Evolutionary conservation across 2,113 vertebrate genomes (phyloP).

Genomic region (Chionomys nivalis): DNA sequence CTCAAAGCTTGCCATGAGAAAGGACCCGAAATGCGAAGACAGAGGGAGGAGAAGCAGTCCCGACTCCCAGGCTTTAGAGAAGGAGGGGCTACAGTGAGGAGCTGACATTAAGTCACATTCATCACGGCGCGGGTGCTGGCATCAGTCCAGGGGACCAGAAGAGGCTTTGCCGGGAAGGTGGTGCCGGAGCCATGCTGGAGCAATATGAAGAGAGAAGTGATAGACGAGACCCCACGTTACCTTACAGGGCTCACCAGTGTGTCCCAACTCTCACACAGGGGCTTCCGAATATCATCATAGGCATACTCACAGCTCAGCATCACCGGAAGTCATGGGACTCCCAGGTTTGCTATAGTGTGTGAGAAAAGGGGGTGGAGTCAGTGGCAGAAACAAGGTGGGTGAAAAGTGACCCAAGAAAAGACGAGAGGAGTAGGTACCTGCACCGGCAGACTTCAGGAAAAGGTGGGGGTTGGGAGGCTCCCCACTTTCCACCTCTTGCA

Average conservation of each 20-base stretch:
- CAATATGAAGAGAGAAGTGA: not conserved
- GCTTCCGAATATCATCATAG: not conserved
- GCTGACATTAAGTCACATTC: not conserved
- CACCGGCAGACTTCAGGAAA: not conserved
- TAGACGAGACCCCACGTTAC: not conserved
- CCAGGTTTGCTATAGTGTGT: not conserved
- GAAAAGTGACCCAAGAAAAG: constrained; percentile 56
- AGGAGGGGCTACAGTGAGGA: not conserved
- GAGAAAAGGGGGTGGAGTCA: not conserved
- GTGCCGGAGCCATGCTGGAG: not conserved
- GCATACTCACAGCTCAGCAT: not conserved
- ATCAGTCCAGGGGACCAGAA: no score
- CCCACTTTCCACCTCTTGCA: not conserved
- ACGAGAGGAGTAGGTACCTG: not conserved
- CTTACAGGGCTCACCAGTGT: not conserved
- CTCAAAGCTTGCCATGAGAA: not conserved
- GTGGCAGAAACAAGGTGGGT: constrained; percentile 39
- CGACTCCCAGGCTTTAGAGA: not conserved
- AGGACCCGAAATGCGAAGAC: not conserved
- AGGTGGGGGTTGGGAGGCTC: not conserved
- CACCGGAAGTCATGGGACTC: not conserved
- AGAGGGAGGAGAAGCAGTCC: not conserved
- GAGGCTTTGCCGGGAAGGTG: not conserved
- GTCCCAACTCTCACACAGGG: not conserved
- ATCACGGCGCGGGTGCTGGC: not conserved